phyloP scores from a whole-genome alignment of 2,888 invertebrate genomes.

The Ochlodes sylvanus region DNA sequence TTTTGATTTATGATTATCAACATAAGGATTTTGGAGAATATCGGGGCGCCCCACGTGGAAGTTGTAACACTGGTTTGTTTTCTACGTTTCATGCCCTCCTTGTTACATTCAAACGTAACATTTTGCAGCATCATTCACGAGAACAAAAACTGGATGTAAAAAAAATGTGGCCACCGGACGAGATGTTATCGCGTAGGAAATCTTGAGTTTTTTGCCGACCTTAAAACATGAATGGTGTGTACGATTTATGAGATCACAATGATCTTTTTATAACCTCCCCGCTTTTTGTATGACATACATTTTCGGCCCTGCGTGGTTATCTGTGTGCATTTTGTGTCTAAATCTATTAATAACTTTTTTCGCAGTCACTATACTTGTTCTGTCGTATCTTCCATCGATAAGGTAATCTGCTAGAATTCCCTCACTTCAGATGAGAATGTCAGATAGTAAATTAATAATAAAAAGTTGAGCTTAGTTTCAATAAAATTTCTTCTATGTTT shows the following conservation, averaged over 20 bases:
- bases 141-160: conserved; percentile 49
- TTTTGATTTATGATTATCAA: too few species aligned
- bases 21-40: too few species aligned
- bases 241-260: conserved; percentile 82
- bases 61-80: background rate
- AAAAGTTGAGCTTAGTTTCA: background rate
- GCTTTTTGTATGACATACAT: conserved; percentile 55
- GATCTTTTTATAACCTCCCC: conserved; percentile 77
- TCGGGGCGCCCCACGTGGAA: too few species aligned
- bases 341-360: conserved; percentile 83
- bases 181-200: conserved; percentile 78
- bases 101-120: conserved; percentile 8
- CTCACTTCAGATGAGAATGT: conserved; percentile 8
- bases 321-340: conserved; percentile 79
- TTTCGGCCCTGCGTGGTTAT: conserved; percentile 64
- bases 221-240: conserved; percentile 81
- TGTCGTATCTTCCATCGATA: conserved; percentile 67
- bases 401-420: conserved; percentile 40
- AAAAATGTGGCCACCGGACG: conserved; percentile 74
- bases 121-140: conserved; percentile 49
- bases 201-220: conserved; percentile 72
- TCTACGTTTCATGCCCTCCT: conserved; percentile 3
- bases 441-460: background rate
- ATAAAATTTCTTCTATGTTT: background rate
- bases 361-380: conserved; percentile 66